Evolutionary conservation across 1,140 invertebrate species (phyloP).

Genomic region (Patella vulgata): DNA sequence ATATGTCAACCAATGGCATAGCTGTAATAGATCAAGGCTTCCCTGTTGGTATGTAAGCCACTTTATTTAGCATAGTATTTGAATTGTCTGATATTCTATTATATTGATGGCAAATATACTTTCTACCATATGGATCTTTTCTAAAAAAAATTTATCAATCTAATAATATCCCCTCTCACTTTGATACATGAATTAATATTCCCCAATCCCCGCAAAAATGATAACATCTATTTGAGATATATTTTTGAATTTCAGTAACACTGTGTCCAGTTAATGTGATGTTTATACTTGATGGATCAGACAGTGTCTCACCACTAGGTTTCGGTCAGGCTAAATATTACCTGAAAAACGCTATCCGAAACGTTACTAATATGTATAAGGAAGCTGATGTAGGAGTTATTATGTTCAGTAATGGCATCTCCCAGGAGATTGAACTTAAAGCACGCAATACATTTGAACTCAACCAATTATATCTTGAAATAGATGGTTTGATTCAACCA

Average conservation of each 20-base stretch:
- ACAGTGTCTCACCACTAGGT: conserved; percentile 3
- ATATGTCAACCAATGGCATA: too few relatives aligned
- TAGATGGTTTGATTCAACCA: background rate
- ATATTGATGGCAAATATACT: too few relatives aligned
- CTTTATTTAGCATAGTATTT: too few relatives aligned
- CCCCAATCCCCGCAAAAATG: too few relatives aligned
- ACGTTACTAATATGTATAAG: background rate
- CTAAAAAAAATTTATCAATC: too few relatives aligned
- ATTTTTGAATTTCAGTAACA: conserved; percentile 2
- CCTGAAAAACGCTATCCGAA: conserved; percentile 1
- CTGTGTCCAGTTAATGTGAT: conserved; percentile 4
- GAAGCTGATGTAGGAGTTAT: conserved; percentile 5
- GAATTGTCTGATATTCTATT: too few relatives aligned
- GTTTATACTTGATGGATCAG: conserved; percentile 9
- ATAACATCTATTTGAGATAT: too few relatives aligned
- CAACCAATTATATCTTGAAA: background rate
- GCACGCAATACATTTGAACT: background rate
- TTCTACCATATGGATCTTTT: too few relatives aligned
- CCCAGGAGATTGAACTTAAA: conserved; percentile 2
- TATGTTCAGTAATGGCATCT: conserved; percentile 8
- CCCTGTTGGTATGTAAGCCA: too few relatives aligned
- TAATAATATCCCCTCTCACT: too few relatives aligned
- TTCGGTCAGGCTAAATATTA: background rate
- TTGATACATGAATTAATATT: too few relatives aligned
- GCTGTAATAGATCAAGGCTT: too few relatives aligned